Evolutionary conservation across 2,888 invertebrate genomes (phyloP), one percentile per base, ranked within the genome.

Genomic region (Nomada flava): DNA sequence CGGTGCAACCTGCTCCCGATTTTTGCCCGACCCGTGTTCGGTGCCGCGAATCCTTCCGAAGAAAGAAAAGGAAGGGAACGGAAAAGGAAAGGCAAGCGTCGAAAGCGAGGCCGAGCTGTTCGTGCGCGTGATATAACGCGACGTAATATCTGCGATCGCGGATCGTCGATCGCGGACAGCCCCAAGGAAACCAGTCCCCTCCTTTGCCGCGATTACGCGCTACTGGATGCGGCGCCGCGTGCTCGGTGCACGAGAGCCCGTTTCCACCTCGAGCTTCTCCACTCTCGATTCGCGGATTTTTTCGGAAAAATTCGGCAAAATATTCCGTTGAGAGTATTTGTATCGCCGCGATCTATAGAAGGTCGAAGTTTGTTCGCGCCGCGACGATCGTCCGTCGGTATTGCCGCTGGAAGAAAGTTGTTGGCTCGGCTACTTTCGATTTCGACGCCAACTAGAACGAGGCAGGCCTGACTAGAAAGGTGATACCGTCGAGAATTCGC

Each of bases 1-100:
- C 79, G 71, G 78, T 72, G 79, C 86, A 86, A 86, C 86, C 86
- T 85, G 86, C 86, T 86, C 75, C 57, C 53, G 80, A 82, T 86
- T 85, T 83, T 85, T 83, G 67, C 76, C 52, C 67, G 59, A 23
- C 20, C 67, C 68, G 68, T 63, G 53, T 62, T 42, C 77, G 64
- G 23, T 20, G 36, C 52, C 64, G 75, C 69, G 75, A 47, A 71
- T 81, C 76, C 77, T 71, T 74, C 75, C 71, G 74, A 60, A 20
- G 75, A 60, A 64, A 52, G 59, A 11, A 50, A 62, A 18, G 71
- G 77, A n/a, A n/a, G n/a, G n/a, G n/a, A n/a, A n/a, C n/a, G n/a
- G 59, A 11, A 50, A 62, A 18, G 71, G 77, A 71, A 77, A 57
- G 71, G 77, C 57, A 70, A 60, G 53, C 69, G 55, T 71, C 79